Percentiles rank a stretch among this genome's conserved stretches.
Conservation (phyloP, 2,888 invertebrate genomes). For the Thymelicus acteon region DNA sequence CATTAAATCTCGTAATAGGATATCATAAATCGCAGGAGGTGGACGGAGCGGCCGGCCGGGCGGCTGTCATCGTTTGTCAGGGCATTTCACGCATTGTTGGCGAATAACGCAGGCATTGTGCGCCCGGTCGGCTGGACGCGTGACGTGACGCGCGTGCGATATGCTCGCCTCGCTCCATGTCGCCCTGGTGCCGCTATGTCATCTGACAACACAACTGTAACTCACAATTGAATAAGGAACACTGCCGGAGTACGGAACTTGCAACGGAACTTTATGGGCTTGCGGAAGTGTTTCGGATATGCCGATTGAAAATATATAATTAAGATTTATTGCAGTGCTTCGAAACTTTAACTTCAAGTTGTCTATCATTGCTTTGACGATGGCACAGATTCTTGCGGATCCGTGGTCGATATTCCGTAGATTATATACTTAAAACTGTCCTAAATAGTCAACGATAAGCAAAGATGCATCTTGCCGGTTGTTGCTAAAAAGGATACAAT, state of each 20-base stretch:
- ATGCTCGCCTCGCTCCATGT: conserved; percentile 48
- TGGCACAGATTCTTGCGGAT: no score
- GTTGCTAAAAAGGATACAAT: background rate
- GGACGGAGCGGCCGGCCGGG: conserved; percentile 72
- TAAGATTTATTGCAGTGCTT: background rate
- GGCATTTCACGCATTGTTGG: conserved; percentile 85
- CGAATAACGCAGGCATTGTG: conserved; percentile 80
- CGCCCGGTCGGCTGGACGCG: conserved; percentile 61
- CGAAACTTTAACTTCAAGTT: no score
- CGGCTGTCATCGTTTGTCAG: conserved; percentile 85
- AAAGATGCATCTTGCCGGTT: conserved; percentile 3
- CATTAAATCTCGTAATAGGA: conserved; percentile 85
- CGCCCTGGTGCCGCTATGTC: conserved; percentile 47
- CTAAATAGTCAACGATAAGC: background rate
- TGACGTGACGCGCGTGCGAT: conserved; percentile 60
- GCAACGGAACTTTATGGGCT: conserved; percentile 11
- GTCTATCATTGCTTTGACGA: no score
- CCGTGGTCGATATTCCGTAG: no score
- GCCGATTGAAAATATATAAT: conserved; percentile 8
- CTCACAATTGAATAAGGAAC: conserved; percentile 29
- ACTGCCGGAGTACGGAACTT: background rate
- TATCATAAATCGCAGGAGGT: conserved; percentile 83
- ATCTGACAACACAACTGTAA: conserved; percentile 39
- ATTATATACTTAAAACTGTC: no score
- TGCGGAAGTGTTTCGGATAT: conserved; percentile 9